Base-by-base conservation (phyloP, 2,888 invertebrate species). In the Deilephila porcellus region DNA sequence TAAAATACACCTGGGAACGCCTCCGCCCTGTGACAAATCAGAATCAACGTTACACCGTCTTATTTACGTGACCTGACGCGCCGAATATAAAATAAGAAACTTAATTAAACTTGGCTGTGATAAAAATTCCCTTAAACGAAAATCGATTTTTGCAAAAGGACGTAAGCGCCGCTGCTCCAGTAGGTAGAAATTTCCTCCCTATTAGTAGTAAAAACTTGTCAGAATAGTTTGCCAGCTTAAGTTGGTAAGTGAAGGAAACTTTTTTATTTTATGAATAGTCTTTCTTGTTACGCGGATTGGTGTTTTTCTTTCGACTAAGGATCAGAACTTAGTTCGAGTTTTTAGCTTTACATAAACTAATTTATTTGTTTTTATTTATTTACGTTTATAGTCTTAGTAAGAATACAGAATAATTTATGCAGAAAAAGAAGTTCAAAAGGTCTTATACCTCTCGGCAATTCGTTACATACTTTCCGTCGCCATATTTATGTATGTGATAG, bases 1-100 rank as follows among this genome's bases (percentile, higher is more conserved):
- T 86, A 81, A 85, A 82, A 76, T 74, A 81, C 86, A 86, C 85
- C 83, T 85, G 85, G 78, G 75, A 25, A 53, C 20, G 20, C 73
- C 70, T 75, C 37, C 34, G 11, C 53, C 63, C 32, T 72, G 67
- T 67, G 62, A 74, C 72, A 80, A 83, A 81, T 80, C 79, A 79
- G 80, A 80, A 81, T 79, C 76, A 80, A 80, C 79, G 79, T 77
- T 77, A 80, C 70, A 74, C 74, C 78, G 74, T 76, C 78, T 80
- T 82, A 81, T 84, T 83, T 83, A 81, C 79, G 80, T 73, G 77
- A 71, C 59, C 74, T 73, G 74, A 70, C 76, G 76, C 64, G 73
- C 71, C 71, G 74, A 71, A 75, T 73, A 73, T 71, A 78, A 78
- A 79, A 76, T 78, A 78, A 77, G 76, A 79, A 80, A 78, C 75